Evolutionary conservation across 2,888 invertebrate genomes (phyloP), one percentile per base, ranked within the genome.

Genomic region (Furcula furcula): DNA sequence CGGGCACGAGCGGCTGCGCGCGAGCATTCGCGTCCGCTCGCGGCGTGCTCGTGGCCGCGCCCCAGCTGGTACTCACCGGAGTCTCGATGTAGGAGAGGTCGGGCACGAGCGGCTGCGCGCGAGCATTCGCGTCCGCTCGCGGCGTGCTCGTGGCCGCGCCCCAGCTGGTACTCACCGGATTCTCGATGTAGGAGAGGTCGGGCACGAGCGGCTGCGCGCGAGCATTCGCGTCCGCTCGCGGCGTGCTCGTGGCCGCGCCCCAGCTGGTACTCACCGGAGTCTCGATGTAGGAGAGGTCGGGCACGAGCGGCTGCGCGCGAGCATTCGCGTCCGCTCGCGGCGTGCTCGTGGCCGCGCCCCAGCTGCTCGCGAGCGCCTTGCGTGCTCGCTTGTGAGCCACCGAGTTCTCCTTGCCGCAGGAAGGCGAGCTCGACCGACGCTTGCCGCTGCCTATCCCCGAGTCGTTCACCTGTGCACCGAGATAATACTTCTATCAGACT

Each of bases 331-430:
- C 58, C 18, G 72, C 25, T 45, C 74, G 79, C 7, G 87, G 88
- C 7, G 90, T 90, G 41, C 89, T 89, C 5, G 86, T 83, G 29
- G 63, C 65, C 90, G 85, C 83, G 20, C 77, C 80, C 94, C 95
- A 96, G 30, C 93, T 91, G 12, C 91, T 91, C 2, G 94, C 94
- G 5, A 97, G 88, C 0, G 95, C 95, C 80, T 97, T 97, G 1
- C 97, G 88, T 0, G 94, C 95, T 45, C 93, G 91, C 76, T 94
- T 95, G 65, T 83, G 86, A 0, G 61, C 89, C 0, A 94, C 94
- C 6, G 93, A 90, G 76, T 93, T 94, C 73, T 93, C 94, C 70
- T 94, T 94, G 50, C 92, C 93, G 15, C 73, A 49, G 0, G 65
- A 51, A 2, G 10, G 16, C 16, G 16, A 3, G 16, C 16, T 6